Conservation (phyloP, 2,797 vertebrate genomes). For the Lophotriccus pileatus region DNA sequence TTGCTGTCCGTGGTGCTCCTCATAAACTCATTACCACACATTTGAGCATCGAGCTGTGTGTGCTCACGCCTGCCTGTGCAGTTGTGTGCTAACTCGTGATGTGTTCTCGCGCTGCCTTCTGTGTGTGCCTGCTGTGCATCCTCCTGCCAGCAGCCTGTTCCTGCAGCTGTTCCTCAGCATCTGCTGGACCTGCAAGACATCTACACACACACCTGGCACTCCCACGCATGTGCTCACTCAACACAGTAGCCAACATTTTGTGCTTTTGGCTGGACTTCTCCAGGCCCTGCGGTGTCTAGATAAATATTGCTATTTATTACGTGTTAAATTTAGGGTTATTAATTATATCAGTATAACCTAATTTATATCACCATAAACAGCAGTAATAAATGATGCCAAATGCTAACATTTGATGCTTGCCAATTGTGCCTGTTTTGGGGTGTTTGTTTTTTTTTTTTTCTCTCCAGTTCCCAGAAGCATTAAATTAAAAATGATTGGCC, state of each 20-base stretch:
- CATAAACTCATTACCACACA: fast-evolving
- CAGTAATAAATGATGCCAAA: slow-evolving; percentile 73
- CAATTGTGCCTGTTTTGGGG: slow-evolving; percentile 70
- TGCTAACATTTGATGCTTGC: slow-evolving; percentile 67
- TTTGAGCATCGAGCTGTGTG: fast-evolving
- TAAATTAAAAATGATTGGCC: slow-evolving; percentile 74
- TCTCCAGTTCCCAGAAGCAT: slow-evolving; percentile 70
- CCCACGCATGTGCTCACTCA: fast-evolving
- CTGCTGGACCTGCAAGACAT: background rate
- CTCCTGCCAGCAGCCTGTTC: background rate
- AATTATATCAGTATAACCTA: slow-evolving; percentile 75
- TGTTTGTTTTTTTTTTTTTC: background rate
- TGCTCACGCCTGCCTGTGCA: fast-evolving
- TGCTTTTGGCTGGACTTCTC: slow-evolving; percentile 29
- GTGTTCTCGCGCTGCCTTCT: background rate
- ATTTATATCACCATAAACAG: slow-evolving; percentile 76
- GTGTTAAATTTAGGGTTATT: slow-evolving; percentile 74
- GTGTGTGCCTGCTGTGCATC: background rate
- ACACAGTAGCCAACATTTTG: background rate
- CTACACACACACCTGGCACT: background rate
- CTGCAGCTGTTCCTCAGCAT: background rate
- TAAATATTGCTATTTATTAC: slow-evolving; percentile 72
- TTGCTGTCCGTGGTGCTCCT: background rate
- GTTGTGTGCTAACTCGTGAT: background rate
- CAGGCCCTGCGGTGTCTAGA: slow-evolving; percentile 4